phyloP scores from a whole-genome alignment of 1,140 invertebrate species.

The Akabosia matsudoensis region DNA sequence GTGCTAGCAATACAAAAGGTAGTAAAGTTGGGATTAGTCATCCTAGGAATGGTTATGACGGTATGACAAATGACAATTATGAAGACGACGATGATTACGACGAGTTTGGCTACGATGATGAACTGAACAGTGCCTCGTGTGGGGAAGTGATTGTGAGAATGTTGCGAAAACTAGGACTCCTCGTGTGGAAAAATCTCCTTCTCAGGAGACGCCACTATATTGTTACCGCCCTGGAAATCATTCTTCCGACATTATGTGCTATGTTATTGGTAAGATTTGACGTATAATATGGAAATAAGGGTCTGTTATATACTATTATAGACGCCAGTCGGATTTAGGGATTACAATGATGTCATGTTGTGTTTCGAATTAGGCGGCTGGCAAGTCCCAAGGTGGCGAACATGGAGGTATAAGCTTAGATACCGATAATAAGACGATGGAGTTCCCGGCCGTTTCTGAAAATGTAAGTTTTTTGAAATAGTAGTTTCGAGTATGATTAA shows the following conservation, averaged over 20 bases:
- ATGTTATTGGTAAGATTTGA: slow-evolving; percentile 33
- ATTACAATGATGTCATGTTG: too few species aligned
- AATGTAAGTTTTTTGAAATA: slow-evolving; percentile 28
- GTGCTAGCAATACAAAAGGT: neutral
- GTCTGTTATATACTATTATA: too few species aligned
- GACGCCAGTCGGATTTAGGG: too few species aligned
- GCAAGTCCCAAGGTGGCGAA: neutral
- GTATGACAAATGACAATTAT: neutral
- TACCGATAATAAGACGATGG: slow-evolving; percentile 17
- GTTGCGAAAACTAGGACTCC: slow-evolving; percentile 30
- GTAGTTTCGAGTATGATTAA: too few species aligned
- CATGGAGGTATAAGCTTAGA: neutral
- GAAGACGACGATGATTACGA: slow-evolving; percentile 53
- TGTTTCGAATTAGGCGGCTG: neutral
- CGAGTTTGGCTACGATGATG: slow-evolving; percentile 62
- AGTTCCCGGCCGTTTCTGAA: slow-evolving; percentile 23
- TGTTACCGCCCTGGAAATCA: slow-evolving; percentile 42
- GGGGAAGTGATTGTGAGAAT: slow-evolving; percentile 43
- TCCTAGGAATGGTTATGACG: neutral
- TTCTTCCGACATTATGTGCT: slow-evolving; percentile 41
- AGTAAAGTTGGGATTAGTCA: slow-evolving; percentile 8
- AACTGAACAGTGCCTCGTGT: slow-evolving; percentile 68
- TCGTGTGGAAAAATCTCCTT: slow-evolving; percentile 44
- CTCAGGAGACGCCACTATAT: slow-evolving; percentile 42
- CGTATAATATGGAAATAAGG: too few species aligned